These are phyloP conservation scores for Idaea biselata DNA, from an alignment of 2,888 invertebrate species.

Conservation along the genomic window DNA sequence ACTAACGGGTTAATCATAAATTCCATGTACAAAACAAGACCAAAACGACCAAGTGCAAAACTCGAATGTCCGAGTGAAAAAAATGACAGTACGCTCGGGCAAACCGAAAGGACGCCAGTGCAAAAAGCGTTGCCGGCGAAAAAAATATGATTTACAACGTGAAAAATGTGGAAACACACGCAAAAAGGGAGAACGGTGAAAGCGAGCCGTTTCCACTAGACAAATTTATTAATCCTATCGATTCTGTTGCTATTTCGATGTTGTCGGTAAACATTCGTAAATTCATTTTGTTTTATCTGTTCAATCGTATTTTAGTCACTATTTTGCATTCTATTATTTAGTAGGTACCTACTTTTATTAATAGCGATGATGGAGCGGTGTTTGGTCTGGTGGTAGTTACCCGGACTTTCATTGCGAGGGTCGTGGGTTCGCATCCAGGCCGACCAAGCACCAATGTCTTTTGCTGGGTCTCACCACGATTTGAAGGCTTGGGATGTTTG, in stretches of 20 bases:
- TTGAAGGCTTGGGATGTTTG: too few relatives aligned
- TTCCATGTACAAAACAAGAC: slow-evolving; percentile 69
- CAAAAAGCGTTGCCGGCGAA: slow-evolving; percentile 78
- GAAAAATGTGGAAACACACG: slow-evolving; percentile 81
- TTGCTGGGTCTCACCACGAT: too few relatives aligned
- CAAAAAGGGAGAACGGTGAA: slow-evolving; percentile 73
- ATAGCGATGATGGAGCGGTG: too few relatives aligned
- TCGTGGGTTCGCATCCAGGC: too few relatives aligned
- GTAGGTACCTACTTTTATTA: too few relatives aligned
- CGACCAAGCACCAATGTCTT: too few relatives aligned
- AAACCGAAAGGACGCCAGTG: slow-evolving; percentile 73
- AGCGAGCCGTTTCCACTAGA: slow-evolving; percentile 71
- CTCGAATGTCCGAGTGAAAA: slow-evolving; percentile 73
- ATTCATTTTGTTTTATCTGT: neutral
- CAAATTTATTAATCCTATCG: slow-evolving; percentile 78
- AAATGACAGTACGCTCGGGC: slow-evolving; percentile 75
- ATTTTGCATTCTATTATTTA: too few relatives aligned
- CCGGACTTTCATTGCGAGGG: too few relatives aligned
- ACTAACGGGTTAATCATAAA: slow-evolving; percentile 64
- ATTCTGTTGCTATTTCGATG: slow-evolving; percentile 52
- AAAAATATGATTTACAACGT: slow-evolving; percentile 80
- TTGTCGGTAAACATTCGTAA: slow-evolving; percentile 26
- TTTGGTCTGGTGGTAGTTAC: too few relatives aligned
- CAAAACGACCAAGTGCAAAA: slow-evolving; percentile 66
- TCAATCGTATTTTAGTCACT: neutral